Conservation (phyloP, 2,113 vertebrate species). For the Mus pahari region DNA sequence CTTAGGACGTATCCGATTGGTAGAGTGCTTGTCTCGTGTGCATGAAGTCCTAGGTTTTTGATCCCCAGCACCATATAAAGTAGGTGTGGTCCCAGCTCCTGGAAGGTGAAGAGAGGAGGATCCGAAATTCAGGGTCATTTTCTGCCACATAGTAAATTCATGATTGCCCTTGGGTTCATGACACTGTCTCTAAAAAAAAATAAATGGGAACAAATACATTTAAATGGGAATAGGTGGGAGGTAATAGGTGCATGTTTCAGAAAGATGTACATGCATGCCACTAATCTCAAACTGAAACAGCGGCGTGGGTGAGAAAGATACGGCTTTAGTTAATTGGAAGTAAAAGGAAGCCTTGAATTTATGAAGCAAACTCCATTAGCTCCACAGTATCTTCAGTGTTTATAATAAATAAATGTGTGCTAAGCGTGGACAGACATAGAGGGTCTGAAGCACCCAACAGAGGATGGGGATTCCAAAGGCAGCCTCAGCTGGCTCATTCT, state of each 20-base stretch:
- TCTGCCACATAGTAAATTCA: background rate
- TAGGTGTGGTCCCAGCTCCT: background rate
- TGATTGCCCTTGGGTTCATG: background rate
- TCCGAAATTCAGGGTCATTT: background rate
- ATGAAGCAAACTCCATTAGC: background rate
- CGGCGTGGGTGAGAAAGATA: background rate
- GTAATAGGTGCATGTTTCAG: background rate
- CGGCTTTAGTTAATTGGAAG: conserved; percentile 5
- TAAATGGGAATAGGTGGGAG: conserved; percentile 7
- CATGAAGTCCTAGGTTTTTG: background rate
- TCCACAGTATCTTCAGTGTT: background rate
- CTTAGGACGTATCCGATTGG: background rate
- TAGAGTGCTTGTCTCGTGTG: background rate
- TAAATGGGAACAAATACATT: background rate
- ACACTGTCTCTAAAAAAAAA: background rate
- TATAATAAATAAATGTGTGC: background rate
- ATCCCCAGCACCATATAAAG: background rate
- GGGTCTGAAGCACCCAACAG: background rate
- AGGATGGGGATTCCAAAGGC: background rate
- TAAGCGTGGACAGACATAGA: background rate
- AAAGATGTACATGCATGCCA: background rate
- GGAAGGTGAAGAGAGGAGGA: background rate
- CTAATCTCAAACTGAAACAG: background rate
- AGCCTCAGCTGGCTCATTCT: background rate
- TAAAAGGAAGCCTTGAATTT: conserved; percentile 27